Percentiles rank a stretch among this genome's conserved stretches.
Conservation (phyloP, 2,888 invertebrate genomes). For the Hypomecis atomaria region DNA sequence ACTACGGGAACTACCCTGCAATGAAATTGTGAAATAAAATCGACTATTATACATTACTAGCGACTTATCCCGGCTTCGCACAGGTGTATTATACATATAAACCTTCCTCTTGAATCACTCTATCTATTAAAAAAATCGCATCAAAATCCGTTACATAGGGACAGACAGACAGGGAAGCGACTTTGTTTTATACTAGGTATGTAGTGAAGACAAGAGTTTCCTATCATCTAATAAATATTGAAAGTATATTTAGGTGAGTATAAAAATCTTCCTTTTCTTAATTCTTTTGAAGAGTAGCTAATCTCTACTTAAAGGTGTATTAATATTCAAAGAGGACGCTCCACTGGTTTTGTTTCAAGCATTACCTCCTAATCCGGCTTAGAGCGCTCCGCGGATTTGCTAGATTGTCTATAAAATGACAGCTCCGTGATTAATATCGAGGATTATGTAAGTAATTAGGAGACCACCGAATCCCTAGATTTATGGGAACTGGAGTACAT, state of each 20-base stretch:
- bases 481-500: neutral
- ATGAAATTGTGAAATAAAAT: too few relatives aligned
- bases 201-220: too few relatives aligned
- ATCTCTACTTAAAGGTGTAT: conserved; percentile 60
- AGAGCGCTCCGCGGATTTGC: conserved; percentile 39
- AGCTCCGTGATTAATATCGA: conserved; percentile 48
- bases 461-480: neutral
- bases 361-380: conserved; percentile 62
- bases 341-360: conserved; percentile 62
- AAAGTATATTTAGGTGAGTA: neutral
- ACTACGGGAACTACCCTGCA: too few relatives aligned
- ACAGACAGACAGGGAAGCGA: too few relatives aligned
- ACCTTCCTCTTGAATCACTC: too few relatives aligned
- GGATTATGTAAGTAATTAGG: conserved; percentile 39
- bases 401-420: conserved; percentile 59
- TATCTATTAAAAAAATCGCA: too few relatives aligned
- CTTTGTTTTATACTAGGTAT: too few relatives aligned
- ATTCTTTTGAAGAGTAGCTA: neutral
- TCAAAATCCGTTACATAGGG: too few relatives aligned
- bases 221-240: too few relatives aligned
- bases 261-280: neutral
- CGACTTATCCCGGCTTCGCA: too few relatives aligned
- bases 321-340: conserved; percentile 75
- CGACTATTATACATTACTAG: too few relatives aligned
- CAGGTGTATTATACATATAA: too few relatives aligned